Evolutionary conservation across 2,888 invertebrate genomes (phyloP), one percentile per base, ranked within the genome.

Genomic region (Diplazon laetatorius): DNA sequence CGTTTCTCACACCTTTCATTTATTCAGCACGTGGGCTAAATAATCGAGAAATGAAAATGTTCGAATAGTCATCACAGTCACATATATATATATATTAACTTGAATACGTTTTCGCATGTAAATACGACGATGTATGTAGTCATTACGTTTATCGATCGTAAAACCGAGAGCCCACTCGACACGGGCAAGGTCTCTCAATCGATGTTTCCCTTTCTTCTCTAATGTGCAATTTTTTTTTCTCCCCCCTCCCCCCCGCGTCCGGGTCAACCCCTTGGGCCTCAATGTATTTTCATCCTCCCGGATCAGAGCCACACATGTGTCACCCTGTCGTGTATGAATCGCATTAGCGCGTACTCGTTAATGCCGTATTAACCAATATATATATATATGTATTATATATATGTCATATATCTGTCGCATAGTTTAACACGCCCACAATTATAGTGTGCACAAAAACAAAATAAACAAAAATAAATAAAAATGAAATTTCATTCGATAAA

Each of bases 171-270:
- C 65, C 52, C 12, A 5, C 30, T 48, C 37, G 65, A 69, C 72
- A 60, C 80, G 76, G 76, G 71, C 84, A 85, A 85, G 84, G 83
- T 84, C 84, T 78, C 75, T 65, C 78, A 82, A 87, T 87, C 87
- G 83, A 85, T 87, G 42, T 69, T 22, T 68, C 39, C 25, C 42
- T 68, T 68, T 12, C 35, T 52, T 8, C 18, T 73, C 30, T 6
- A 30, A 35, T 30, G 9, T 35, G 14, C 35, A 16, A 5, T 12
- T 60, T 68, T 52, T 16, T 14, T 22, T 52, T 25, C n/a, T 16
- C 42, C 0, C 39, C 37, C 22, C 16, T 10, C 39, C 10, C 10
- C 39, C 14, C 37, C 12, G 16, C 10, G 39, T 48, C n/a, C n/a
- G n/a, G n/a, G n/a, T n/a, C n/a, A n/a, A n/a, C n/a, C n/a, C n/a